Evolutionary conservation across 2,113 vertebrate genomes (phyloP), one percentile per base, ranked within the genome.

Genomic region (Bucco capensis): DNA sequence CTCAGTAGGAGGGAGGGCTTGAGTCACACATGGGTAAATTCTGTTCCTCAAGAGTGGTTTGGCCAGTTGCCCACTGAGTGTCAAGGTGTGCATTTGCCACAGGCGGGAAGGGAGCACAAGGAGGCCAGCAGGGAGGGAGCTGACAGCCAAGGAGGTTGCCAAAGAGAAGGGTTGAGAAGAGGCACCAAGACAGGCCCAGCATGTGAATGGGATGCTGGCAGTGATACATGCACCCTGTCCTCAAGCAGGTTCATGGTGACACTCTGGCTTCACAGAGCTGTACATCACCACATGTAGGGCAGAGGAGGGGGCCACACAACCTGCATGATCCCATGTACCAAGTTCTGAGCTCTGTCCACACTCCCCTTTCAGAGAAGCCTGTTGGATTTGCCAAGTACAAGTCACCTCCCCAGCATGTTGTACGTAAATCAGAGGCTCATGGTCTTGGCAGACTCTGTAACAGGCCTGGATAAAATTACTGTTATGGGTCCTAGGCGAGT

Each of bases 381-480:
- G 3, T 40, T 85, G 50, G 38, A 73, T 91, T 82, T 91, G 57
- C 75, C 85, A 91, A 89, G 67, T 72, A 69, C 1, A 3, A 92
- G 88, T 86, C 4, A 9, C n/a, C 46, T 90, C 42, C 51, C 64
- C 79, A 96, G 67, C 50, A 79, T 44, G 31, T 69, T 76, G 19
- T 83, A 44, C 22, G 0, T 94, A 89, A 94, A 82, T 95, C 67
- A 42, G 72, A 85, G 61, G 37, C 64, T 90, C 54, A 4, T 84
- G 81, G 33, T 87, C 62, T 87, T 93, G 93, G 87, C 74, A 82
- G 81, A 47, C 40, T 50, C 25, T 75, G 40, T 78, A 67, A 44
- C 0, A 0, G 90, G 73, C 40, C 91, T 92, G 91, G 93, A 93
- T 92, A 85, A 82, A 92, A 69, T 83, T 28, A 86, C 73, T 83